A percentile compares a stretch with the other conserved stretches of the same genome.
phyloP scores from a whole-genome alignment of 2,888 invertebrate genomes.

The Drosophila mimica region DNA sequence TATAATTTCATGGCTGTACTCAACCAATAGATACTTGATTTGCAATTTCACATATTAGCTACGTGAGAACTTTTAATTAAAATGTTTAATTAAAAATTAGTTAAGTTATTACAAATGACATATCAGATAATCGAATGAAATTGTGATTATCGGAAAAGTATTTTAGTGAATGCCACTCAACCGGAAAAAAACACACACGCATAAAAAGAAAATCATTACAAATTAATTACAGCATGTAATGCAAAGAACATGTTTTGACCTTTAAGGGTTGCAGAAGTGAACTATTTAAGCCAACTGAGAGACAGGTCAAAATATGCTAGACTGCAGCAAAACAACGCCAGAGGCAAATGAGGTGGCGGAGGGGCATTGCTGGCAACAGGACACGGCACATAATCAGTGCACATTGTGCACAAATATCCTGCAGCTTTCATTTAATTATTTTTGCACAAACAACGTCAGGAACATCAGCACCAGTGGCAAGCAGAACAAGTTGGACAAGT shows the following conservation, averaged over 20 bases:
- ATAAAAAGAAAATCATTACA: constrained; percentile 6
- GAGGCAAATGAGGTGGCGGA: neutral
- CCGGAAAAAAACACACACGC: neutral
- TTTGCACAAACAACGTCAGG: constrained; percentile 37
- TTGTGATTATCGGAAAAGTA: neutral
- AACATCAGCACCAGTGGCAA: neutral
- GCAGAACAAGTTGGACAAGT: constrained; percentile 31
- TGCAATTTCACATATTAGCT: constrained; percentile 4
- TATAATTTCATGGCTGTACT: neutral
- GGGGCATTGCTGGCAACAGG: constrained; percentile 24
- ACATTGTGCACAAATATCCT: constrained; percentile 66
- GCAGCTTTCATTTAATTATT: constrained; percentile 71
- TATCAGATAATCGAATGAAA: constrained; percentile 14
- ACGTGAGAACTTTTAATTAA: constrained; percentile 3
- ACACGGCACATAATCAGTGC: constrained; percentile 63
- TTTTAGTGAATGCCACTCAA: constrained; percentile 17
- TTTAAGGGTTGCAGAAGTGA: neutral
- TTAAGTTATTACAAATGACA: constrained; percentile 23
- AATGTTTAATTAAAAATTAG: constrained; percentile 9
- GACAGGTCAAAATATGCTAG: constrained; percentile 5
- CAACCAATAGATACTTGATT: constrained; percentile 18
- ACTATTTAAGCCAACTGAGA: constrained; percentile 40
- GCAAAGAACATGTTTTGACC: constrained; percentile 28
- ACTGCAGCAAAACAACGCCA: neutral
- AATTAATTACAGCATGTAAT: constrained; percentile 20